phyloP scores from a whole-genome alignment of 1,140 invertebrate genomes.

The Protaetia brevitarsis region DNA sequence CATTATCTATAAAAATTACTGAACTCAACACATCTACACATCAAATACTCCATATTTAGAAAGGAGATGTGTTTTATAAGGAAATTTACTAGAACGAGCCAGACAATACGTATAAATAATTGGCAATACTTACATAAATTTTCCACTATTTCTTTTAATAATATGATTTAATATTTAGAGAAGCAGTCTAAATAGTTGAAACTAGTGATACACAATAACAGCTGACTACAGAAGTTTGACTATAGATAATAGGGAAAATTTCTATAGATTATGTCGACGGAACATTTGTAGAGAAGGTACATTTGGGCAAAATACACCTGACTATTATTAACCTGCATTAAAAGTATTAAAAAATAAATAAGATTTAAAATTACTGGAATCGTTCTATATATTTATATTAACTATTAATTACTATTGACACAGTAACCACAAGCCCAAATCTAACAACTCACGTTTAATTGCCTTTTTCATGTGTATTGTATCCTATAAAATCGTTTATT shows the following conservation, averaged over 20 bases:
- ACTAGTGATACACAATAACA: slow-evolving; percentile 19
- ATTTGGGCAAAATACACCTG: slow-evolving; percentile 11
- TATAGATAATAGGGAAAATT: slow-evolving; percentile 3
- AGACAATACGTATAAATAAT: no score
- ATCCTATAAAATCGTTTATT: not conserved
- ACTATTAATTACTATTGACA: not conserved
- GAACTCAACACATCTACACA: no score
- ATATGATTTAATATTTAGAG: not conserved
- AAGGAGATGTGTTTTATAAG: no score
- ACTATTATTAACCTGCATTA: not conserved
- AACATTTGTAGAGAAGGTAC: slow-evolving; percentile 4
- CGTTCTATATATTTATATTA: not conserved
- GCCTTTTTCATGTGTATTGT: not conserved
- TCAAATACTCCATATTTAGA: no score
- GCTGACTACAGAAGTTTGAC: slow-evolving; percentile 13
- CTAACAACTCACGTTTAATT: slow-evolving; percentile 8
- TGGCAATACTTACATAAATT: not conserved
- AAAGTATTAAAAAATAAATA: slow-evolving; percentile 5
- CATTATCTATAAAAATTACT: no score
- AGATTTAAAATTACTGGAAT: slow-evolving; percentile 21
- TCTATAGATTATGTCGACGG: not conserved
- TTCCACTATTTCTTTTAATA: not conserved
- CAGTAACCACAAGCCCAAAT: slow-evolving; percentile 6
- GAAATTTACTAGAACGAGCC: no score
- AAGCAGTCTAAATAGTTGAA: slow-evolving; percentile 11